Evolutionary conservation across 2,797 vertebrate species (phyloP).

Genomic region (Lacerta bilineata): DNA sequence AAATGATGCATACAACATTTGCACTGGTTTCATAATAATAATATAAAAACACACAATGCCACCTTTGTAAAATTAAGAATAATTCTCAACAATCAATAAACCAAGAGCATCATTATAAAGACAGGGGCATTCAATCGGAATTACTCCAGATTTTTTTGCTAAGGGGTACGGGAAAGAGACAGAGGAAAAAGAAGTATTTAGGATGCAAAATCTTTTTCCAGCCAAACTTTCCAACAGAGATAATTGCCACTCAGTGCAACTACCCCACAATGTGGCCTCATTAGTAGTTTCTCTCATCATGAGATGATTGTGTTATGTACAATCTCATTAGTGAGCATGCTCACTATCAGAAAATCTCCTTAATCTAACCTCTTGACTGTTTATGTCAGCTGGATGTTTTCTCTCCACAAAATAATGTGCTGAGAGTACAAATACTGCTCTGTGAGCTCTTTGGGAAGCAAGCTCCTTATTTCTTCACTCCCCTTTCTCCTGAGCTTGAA

Average conservation of each 20-base stretch:
- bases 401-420: neutral
- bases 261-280: neutral
- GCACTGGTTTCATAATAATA: neutral
- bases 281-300: slow-evolving; percentile 38
- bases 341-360: slow-evolving; percentile 33
- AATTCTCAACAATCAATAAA: neutral
- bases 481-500: neutral
- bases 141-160: neutral
- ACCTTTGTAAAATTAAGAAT: neutral
- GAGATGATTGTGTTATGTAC: slow-evolving; percentile 1
- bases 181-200: slow-evolving; percentile 14
- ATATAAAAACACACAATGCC: neutral
- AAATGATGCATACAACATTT: neutral
- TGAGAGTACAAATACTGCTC: slow-evolving; percentile 40
- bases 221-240: slow-evolving; percentile 18
- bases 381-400: neutral
- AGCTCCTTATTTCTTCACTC: neutral
- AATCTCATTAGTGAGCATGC: slow-evolving; percentile 44
- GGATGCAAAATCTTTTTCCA: slow-evolving; percentile 14
- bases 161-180: accelerated
- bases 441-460: accelerated
- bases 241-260: neutral
- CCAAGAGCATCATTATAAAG: neutral
- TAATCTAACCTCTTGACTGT: slow-evolving; percentile 30
- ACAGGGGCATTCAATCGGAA: neutral